Percentiles rank a stretch among this genome's conserved stretches.
Conservation (phyloP, 2,113 vertebrate genomes). For the Odobenus rosmarus region DNA sequence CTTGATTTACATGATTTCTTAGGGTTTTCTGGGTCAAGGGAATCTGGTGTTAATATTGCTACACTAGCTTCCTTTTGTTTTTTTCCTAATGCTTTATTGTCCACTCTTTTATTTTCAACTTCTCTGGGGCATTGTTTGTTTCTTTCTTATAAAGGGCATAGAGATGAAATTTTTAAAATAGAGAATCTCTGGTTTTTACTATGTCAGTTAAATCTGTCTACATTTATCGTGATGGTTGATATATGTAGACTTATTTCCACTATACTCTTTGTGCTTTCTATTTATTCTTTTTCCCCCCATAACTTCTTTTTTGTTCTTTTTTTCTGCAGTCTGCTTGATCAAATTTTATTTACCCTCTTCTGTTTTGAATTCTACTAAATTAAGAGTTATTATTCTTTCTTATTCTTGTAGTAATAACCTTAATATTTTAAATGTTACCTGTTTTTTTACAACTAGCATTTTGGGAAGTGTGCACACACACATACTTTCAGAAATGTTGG, state of each 20-base stretch:
- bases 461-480: background rate
- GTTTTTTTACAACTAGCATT: background rate
- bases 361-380: background rate
- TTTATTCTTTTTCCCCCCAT: background rate
- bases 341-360: background rate
- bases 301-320: background rate
- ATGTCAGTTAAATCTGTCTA: background rate
- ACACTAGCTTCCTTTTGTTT: background rate
- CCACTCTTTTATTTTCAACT: background rate
- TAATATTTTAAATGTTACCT: background rate
- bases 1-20: too few relatives aligned
- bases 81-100: background rate
- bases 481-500: background rate
- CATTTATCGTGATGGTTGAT: background rate
- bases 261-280: background rate
- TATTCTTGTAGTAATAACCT: background rate
- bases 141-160: background rate
- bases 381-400: background rate
- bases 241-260: background rate
- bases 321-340: background rate
- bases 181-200: background rate
- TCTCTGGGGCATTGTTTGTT: background rate
- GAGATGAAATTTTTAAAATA: background rate
- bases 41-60: background rate
- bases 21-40: too few relatives aligned